phyloP scores from a whole-genome alignment of 1,140 invertebrate species.

The Stegodyphus mimosarum region DNA sequence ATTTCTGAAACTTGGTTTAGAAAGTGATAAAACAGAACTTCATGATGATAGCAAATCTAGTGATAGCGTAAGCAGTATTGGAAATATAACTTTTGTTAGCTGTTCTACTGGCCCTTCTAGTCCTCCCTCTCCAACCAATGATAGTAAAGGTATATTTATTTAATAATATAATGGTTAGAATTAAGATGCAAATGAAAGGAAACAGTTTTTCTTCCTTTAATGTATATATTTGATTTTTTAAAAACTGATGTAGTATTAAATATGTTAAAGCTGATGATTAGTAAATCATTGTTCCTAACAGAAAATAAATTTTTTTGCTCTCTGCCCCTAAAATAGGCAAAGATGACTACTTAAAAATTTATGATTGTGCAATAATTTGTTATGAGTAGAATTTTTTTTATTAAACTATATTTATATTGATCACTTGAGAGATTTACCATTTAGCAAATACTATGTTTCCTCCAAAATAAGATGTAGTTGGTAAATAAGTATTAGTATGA shows the following conservation, averaged over 20 bases:
- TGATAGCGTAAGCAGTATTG: constrained; percentile 63
- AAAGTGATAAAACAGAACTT: constrained; percentile 56
- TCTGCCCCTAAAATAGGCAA: no score
- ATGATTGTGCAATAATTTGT: no score
- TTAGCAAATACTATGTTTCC: no score
- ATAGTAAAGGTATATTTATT: constrained; percentile 31
- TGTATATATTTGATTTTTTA: neutral
- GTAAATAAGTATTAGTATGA: no score
- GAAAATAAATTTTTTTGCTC: no score
- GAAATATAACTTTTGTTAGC: constrained; percentile 66
- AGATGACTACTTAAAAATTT: no score
- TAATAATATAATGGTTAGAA: neutral
- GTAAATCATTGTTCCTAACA: no score
- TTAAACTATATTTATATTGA: no score
- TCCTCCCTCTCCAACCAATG: constrained; percentile 52
- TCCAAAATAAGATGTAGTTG: no score
- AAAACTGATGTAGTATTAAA: neutral
- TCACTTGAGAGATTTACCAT: no score
- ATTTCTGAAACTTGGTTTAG: constrained; percentile 61
- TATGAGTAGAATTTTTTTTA: no score
- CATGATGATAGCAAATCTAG: constrained; percentile 63
- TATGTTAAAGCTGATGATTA: neutral
- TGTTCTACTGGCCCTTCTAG: constrained; percentile 55
- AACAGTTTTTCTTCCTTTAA: neutral
- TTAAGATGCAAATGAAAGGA: neutral